Base-by-base conservation (phyloP, 2,797 vertebrate species). In the Poeciliopsis presidionis region DNA sequence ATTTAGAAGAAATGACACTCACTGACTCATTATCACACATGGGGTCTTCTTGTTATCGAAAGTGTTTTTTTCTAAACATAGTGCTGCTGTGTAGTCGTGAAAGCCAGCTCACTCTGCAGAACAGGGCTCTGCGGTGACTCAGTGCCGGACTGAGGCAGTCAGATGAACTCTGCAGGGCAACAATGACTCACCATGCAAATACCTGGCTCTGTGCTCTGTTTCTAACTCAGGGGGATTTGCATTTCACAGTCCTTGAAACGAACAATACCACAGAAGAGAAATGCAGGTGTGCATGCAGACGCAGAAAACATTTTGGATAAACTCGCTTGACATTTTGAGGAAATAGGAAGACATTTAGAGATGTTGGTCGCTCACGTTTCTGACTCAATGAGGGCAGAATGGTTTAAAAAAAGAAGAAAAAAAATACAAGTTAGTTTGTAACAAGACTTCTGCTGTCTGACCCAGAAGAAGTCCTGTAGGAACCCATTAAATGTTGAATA, bases 161-260 rank as follows among this genome's bases (percentile, higher is more conserved):
- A 91, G 88, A 88, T 89, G 43, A 83, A 81, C 76, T 81, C 39
- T 11, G 18, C 9, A 57, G 33, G 16, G 57, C 71, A 30, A 72
- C 67, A 22, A 75, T 89, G 89, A 82, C 74, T 91, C 91, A 89
- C 80, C 36, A 92, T 93, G 91, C 92, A 94, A 94, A 92, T 87
- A 61, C 43, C 70, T 18, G 3, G 36, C 75, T 78, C 79, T 74
- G 76, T 20, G 11, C 47, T 11, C 1, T 67, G 86, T 90, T 91
- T 91, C 86, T 86, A 80, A 89, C 77, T 80, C 57, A 75, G 83
- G 77, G 41, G 45, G 53, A 74, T 91, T 91, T 91, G 88, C 93
- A 89, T 88, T 80, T 75, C 20, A 76, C 69, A 75, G 80, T 81
- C 80, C 41, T 74, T 77, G 59, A 18, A 39, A 28, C 63, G 30